phyloP scores from a whole-genome alignment of 2,888 invertebrate genomes.

The Corbicula japonica region DNA sequence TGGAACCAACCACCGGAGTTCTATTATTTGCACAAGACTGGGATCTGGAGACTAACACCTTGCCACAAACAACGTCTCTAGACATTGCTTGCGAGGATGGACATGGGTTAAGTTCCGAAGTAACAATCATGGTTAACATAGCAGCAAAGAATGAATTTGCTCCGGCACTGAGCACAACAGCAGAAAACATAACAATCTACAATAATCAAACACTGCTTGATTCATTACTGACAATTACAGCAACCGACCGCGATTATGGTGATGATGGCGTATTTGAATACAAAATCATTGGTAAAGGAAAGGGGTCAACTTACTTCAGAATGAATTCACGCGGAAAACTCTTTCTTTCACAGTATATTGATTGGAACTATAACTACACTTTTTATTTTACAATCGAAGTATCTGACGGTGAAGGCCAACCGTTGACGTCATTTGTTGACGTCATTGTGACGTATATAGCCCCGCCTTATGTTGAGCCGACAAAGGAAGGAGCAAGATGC shows the following conservation, averaged over 20 bases:
- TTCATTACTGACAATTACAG: constrained; percentile 33
- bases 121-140: constrained; percentile 23
- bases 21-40: constrained; percentile 38
- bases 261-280: constrained; percentile 34
- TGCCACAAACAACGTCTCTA: constrained; percentile 20
- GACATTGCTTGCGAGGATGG: constrained; percentile 45
- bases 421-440: constrained; percentile 11
- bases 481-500: constrained; percentile 21
- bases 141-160: constrained; percentile 40
- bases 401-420: constrained; percentile 23
- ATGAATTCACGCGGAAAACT: neutral
- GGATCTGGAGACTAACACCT: constrained; percentile 36
- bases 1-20: constrained; percentile 1
- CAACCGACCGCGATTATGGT: constrained; percentile 32
- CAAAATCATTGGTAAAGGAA: constrained; percentile 28
- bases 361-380: constrained; percentile 35
- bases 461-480: neutral
- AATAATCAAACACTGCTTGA: constrained; percentile 25
- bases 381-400: constrained; percentile 40
- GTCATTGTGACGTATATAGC: constrained; percentile 40
- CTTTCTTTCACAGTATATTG: constrained; percentile 23
- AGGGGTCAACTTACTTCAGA: constrained; percentile 33
- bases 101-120: constrained; percentile 15
- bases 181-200: constrained; percentile 25
- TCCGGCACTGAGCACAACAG: constrained; percentile 25